Evolutionary conservation across 2,888 invertebrate genomes (phyloP).

Genomic region (Miltochrista miniata): DNA sequence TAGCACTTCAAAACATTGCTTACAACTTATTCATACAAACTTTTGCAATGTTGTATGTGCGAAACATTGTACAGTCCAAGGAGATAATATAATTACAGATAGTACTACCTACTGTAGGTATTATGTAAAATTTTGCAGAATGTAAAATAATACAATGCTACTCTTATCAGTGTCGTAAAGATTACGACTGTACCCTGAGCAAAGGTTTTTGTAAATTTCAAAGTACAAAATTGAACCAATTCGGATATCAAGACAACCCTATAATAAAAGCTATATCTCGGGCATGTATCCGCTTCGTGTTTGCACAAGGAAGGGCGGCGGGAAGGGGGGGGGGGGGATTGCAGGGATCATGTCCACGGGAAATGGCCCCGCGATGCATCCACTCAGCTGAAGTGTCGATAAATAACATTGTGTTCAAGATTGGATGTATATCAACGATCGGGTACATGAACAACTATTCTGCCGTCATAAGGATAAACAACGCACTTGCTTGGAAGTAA

Average conservation of each 20-base stretch:
- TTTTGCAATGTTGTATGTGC: too few species aligned
- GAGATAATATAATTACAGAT: too few species aligned
- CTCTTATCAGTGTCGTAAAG: too few species aligned
- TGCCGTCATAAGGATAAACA: too few species aligned
- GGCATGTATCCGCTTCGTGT: slow-evolving; percentile 18
- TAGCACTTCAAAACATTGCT: too few species aligned
- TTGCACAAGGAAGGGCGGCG: slow-evolving; percentile 4
- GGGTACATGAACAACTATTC: not conserved
- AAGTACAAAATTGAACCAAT: not conserved
- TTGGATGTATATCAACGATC: slow-evolving; percentile 1
- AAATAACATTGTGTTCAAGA: slow-evolving; percentile 18
- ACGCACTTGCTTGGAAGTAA: too few species aligned
- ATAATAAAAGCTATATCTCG: slow-evolving; percentile 5
- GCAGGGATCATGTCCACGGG: slow-evolving; percentile 21
- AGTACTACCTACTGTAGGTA: too few species aligned
- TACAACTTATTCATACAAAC: too few species aligned
- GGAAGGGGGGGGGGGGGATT: not conserved
- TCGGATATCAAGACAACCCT: slow-evolving; percentile 8
- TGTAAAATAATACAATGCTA: too few species aligned
- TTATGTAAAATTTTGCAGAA: too few species aligned
- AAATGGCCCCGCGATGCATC: slow-evolving; percentile 21
- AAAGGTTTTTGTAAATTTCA: not conserved
- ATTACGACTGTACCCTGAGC: too few species aligned
- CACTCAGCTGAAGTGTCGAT: slow-evolving; percentile 21
- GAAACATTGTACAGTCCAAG: too few species aligned